Base-by-base conservation (phyloP, 2,888 invertebrate genomes). In the Priocnemis perturbator region DNA sequence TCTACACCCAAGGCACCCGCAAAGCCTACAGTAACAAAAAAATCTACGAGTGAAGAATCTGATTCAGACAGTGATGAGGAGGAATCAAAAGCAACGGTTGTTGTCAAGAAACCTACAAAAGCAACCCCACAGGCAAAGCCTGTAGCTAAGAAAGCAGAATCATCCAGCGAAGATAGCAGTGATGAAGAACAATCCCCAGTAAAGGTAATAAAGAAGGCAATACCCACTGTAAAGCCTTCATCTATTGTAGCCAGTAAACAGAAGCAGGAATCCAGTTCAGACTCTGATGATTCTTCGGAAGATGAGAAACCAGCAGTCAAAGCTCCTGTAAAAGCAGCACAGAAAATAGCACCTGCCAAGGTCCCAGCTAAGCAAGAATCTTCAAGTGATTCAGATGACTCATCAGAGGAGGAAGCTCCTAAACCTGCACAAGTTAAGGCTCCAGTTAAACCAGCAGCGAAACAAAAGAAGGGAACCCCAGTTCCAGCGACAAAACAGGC, bases 1-100 rank as follows among this genome's bases (percentile, higher is more conserved):
- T 69, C 76, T 56, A 65, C 63, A 47, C 53, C 60, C 19, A 78
- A 68, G 50, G 59, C 61, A 19, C 26, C 73, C 60, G 62, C 64
- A 64, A 72, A 70, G 14, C 48, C 66, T 19, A 53, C 72, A n/a
- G 80, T 83, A 70, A 65, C 79, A 23, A 63, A 78, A 19, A 59
- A 78, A 66, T 81, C 85, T 14, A 82, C 83, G 0, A 81, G 79
- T 59, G 78, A 76, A 15, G 81, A 85, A 70, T 85, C 88, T 44
- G 89, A 89, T 19, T 71, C 73, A 0, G 87, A 86, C 26, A 87
- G 85, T 59, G 86, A 86, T 15, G 90, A 91, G 71, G 89, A 90
- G 48, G 81, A 78, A 57, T 84, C 89, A 21, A 87, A 87, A 79
- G 14, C 55, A 30, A 64, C 52, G 3, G n/a, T 69, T 57, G 26